Evolutionary conservation across 2,888 invertebrate species (phyloP).

Genomic region (Drosophila aldrichi): DNA sequence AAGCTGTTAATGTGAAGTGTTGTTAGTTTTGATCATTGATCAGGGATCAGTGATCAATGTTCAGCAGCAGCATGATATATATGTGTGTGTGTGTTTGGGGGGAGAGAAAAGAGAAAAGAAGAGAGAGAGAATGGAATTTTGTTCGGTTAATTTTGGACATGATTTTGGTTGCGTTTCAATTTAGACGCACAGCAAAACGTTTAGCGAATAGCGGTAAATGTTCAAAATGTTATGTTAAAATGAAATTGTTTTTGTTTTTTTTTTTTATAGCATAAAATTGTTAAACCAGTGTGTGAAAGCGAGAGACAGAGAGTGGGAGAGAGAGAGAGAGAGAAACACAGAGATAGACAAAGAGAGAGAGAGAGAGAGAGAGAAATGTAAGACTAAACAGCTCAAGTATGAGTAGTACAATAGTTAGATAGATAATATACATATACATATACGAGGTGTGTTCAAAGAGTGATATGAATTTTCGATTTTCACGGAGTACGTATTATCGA

Average conservation of each 20-base stretch:
- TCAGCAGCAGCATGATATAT: conserved; percentile 59
- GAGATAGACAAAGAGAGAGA: neutral
- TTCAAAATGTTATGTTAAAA: conserved; percentile 28
- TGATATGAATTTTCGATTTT: neutral
- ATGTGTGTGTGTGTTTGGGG: neutral
- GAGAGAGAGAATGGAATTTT: conserved; percentile 25
- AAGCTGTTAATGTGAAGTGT: conserved; percentile 87
- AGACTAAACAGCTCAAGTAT: conserved; percentile 11
- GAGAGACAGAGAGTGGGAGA: conserved; percentile 18
- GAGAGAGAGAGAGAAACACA: conserved; percentile 2
- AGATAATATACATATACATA: neutral
- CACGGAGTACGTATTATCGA: too few species aligned
- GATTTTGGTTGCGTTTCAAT: conserved; percentile 9
- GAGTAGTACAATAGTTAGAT: conserved; percentile 23
- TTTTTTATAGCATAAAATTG: conserved; percentile 4
- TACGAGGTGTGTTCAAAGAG: neutral
- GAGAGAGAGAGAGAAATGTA: neutral
- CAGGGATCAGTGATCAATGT: conserved; percentile 33
- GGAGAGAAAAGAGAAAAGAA: conserved; percentile 23
- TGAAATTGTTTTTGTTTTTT: conserved; percentile 5
- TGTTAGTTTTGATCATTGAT: conserved; percentile 37
- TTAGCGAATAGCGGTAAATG: conserved; percentile 47
- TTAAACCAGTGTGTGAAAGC: conserved; percentile 2
- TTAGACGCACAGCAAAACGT: conserved; percentile 41
- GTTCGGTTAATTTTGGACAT: conserved; percentile 29